Percentiles rank a stretch among this genome's conserved stretches.
Evolutionary conservation across 2,888 invertebrate species (phyloP).

Genomic region (Tineola bisselliella): DNA sequence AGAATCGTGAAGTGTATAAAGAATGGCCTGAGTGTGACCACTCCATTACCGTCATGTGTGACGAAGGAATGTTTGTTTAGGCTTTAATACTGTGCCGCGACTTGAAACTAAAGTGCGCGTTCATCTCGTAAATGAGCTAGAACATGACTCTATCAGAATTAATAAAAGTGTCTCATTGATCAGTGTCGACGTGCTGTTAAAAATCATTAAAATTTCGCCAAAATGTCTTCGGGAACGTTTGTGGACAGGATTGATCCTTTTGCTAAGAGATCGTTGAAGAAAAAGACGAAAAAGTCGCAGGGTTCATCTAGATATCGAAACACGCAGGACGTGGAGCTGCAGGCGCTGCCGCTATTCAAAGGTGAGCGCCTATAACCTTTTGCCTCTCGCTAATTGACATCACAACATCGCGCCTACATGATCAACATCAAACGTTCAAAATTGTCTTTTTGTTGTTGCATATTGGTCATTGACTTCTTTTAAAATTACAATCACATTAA

Average conservation of each 20-base stretch:
- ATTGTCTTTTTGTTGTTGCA: neutral
- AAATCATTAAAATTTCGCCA: slow-evolving; percentile 63
- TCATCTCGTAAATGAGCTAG: slow-evolving; percentile 57
- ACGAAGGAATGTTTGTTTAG: slow-evolving; percentile 69
- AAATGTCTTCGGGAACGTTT: slow-evolving; percentile 86
- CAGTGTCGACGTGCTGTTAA: slow-evolving; percentile 58
- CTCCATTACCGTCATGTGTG: slow-evolving; percentile 68
- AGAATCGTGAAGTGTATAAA: slow-evolving; percentile 64
- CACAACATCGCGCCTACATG: neutral
- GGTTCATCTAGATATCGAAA: slow-evolving; percentile 98
- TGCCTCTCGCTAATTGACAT: neutral
- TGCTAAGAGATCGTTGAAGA: slow-evolving; percentile 96
- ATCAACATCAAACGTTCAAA: neutral
- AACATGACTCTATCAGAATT: slow-evolving; percentile 64
- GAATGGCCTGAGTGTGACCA: slow-evolving; percentile 67
- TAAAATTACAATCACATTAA: no score
- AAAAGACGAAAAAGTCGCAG: slow-evolving; percentile 98
- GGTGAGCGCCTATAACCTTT: slow-evolving; percentile 70
- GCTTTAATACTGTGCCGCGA: slow-evolving; percentile 62
- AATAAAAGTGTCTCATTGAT: slow-evolving; percentile 63
- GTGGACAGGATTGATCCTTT: slow-evolving; percentile 99
- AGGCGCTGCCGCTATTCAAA: slow-evolving; percentile 95
- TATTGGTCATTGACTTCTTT: no score
- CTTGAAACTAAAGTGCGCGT: slow-evolving; percentile 60
- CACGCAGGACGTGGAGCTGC: slow-evolving; percentile 97